These are phyloP conservation scores for Laterallus jamaicensis DNA, from an alignment of 2,113 vertebrate species.

Conservation along the genomic window DNA sequence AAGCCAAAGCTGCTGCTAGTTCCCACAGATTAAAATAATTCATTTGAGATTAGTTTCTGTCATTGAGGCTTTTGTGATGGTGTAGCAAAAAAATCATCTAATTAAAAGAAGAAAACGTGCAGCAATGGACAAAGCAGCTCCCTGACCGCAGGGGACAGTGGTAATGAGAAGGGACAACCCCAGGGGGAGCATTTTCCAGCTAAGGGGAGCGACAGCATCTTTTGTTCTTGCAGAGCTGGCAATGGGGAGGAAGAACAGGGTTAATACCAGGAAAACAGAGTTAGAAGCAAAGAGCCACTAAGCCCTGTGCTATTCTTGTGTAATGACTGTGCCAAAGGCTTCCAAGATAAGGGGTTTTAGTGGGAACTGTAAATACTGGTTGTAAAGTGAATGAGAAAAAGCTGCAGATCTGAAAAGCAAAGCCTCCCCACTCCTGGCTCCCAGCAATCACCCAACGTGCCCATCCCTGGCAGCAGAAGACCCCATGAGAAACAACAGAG, in stretches of 20 bases:
- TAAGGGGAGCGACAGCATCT: neutral
- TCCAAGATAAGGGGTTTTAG: slow-evolving; percentile 24
- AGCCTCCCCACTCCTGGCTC: neutral
- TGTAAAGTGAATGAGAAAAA: neutral
- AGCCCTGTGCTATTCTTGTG: slow-evolving; percentile 7
- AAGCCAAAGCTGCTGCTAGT: neutral
- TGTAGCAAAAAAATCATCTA: neutral
- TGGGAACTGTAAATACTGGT: neutral
- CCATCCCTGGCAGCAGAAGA: neutral
- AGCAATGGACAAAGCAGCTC: neutral
- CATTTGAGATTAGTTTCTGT: neutral
- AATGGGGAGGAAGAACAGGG: neutral
- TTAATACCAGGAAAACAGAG: neutral
- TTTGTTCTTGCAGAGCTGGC: neutral
- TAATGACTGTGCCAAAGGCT: neutral
- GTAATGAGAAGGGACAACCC: neutral
- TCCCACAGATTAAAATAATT: neutral
- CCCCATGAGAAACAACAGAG: neutral
- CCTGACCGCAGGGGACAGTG: neutral
- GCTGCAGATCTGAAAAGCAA: neutral
- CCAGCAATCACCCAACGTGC: neutral
- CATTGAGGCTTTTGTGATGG: neutral
- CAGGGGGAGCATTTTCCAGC: neutral
- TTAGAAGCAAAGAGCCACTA: neutral
- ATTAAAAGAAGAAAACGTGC: neutral